phyloP scores from a whole-genome alignment of 2,888 invertebrate species.

The Harpalus rufipes region DNA sequence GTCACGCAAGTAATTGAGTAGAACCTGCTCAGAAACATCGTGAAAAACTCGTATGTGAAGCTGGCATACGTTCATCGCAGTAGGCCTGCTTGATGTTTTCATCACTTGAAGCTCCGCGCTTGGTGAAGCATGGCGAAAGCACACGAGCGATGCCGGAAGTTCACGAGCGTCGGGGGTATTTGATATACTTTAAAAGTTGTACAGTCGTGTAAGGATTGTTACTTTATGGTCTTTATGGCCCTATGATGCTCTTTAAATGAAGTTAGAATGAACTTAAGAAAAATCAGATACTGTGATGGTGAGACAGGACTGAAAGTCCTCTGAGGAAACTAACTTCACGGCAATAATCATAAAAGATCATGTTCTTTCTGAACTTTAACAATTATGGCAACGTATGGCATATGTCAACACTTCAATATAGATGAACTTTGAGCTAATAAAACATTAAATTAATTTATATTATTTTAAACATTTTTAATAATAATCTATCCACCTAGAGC shows the following conservation, averaged over 20 bases:
- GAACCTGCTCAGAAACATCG: slow-evolving; percentile 30
- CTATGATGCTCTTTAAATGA: slow-evolving; percentile 5
- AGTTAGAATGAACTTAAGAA: not conserved
- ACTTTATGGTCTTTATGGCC: slow-evolving; percentile 9
- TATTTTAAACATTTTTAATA: too few relatives aligned
- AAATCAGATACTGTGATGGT: not conserved
- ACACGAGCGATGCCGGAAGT: slow-evolving; percentile 19
- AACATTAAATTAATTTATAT: too few relatives aligned
- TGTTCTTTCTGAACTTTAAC: too few relatives aligned
- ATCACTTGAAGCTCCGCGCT: slow-evolving; percentile 35
- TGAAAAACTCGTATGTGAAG: slow-evolving; percentile 42
- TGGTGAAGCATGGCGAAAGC: slow-evolving; percentile 30
- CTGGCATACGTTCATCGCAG: slow-evolving; percentile 3
- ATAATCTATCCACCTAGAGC: too few relatives aligned
- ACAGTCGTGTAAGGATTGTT: slow-evolving; percentile 17
- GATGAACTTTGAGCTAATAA: too few relatives aligned
- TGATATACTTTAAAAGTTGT: slow-evolving; percentile 46
- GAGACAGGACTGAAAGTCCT: too few relatives aligned
- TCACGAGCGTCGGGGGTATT: slow-evolving; percentile 49
- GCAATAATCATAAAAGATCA: not conserved
- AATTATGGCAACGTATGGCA: too few relatives aligned
- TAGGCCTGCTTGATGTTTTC: slow-evolving; percentile 16
- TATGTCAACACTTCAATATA: too few relatives aligned
- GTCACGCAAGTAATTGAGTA: slow-evolving; percentile 49
- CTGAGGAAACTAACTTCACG: not conserved